phyloP scores from a whole-genome alignment of 2,113 vertebrate species.

The Poeciliopsis retropinna region DNA sequence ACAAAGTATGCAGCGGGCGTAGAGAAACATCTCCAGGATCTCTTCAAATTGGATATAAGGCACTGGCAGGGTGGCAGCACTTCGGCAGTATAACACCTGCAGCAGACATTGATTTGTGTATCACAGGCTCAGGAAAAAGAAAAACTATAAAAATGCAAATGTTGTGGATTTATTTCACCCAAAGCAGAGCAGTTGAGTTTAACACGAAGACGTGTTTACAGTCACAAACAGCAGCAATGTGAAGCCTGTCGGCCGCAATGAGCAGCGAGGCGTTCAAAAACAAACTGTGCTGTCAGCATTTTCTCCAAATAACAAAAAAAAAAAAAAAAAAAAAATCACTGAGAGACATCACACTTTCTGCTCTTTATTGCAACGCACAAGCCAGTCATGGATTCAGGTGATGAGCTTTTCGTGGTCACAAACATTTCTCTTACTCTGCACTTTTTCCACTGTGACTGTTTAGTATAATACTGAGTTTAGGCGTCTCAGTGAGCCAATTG shows the following conservation, averaged over 20 bases:
- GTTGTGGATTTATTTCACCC: background rate
- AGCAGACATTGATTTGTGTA: slow-evolving; percentile 1
- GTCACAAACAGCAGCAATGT: background rate
- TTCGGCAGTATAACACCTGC: background rate
- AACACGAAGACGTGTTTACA: background rate
- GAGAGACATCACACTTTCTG: background rate
- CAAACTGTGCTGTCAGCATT: background rate
- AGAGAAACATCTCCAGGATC: background rate
- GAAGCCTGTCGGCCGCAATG: background rate
- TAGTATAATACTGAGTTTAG: background rate
- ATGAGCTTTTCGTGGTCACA: background rate
- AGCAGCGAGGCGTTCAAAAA: background rate
- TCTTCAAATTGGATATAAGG: background rate
- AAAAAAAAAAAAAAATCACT: background rate
- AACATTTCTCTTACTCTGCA: background rate
- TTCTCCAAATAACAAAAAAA: background rate
- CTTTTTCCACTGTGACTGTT: background rate
- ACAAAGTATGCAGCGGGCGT: background rate
- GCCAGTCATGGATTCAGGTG: background rate
- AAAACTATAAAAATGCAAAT: slow-evolving; percentile 2
- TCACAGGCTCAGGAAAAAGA: background rate
- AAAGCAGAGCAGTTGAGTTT: background rate
- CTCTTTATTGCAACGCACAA: background rate
- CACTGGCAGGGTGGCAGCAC: background rate
- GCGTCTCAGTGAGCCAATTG: background rate